These are phyloP conservation scores for Lampris megalopsis DNA, from an alignment of 2,113 vertebrate genomes.

Conservation along the genomic window DNA sequence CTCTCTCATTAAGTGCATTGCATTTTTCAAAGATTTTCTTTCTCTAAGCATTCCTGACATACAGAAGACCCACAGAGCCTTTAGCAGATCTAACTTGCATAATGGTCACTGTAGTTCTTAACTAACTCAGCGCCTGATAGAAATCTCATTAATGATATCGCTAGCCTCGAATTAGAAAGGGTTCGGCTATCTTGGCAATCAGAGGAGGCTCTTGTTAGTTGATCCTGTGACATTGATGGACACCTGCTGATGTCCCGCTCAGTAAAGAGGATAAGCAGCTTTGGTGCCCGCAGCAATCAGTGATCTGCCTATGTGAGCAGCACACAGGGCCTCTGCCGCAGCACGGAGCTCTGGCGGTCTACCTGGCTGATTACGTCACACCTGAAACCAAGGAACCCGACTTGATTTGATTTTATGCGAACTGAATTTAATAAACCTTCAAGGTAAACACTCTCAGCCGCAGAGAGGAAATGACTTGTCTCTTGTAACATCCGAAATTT, in stretches of 20 bases:
- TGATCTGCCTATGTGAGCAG: neutral
- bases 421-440: too few species aligned
- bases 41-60: neutral
- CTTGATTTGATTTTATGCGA: neutral
- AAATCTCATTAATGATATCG: conserved; percentile 13
- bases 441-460: too few species aligned
- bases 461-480: too few species aligned
- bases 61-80: too few species aligned
- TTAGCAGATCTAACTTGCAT: too few species aligned
- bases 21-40: neutral
- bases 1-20: too few species aligned
- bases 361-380: neutral
- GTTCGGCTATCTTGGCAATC: neutral
- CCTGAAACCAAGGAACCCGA: neutral
- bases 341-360: neutral
- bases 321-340: neutral
- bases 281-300: conserved; percentile 41
- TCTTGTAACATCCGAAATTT: too few species aligned
- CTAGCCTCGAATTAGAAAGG: neutral
- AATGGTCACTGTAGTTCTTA: neutral
- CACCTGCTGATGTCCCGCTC: conserved; percentile 18
- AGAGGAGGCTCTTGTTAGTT: neutral
- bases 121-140: neutral
- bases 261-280: conserved; percentile 29
- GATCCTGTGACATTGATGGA: conserved; percentile 6